A percentile compares a stretch with the other conserved stretches of the same genome.
phyloP scores from a whole-genome alignment of 1,140 invertebrate species.

The Eupristina koningsbergeri region DNA sequence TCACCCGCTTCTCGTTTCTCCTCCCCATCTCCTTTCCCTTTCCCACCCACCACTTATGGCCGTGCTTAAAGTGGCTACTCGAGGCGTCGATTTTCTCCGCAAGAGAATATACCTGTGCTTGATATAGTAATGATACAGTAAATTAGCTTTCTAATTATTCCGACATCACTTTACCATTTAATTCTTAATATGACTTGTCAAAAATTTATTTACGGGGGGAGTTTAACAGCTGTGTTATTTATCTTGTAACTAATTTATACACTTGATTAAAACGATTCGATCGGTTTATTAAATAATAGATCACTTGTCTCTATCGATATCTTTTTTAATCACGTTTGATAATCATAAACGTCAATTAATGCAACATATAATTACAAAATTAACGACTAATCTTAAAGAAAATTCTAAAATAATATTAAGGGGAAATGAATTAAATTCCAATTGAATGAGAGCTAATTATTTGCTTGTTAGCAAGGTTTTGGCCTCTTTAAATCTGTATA shows the following conservation, averaged over 20 bases:
- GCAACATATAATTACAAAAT: neutral
- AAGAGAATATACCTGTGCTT: neutral
- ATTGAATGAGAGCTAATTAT: no score
- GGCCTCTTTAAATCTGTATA: no score
- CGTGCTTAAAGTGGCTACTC: constrained; percentile 22
- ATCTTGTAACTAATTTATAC: neutral
- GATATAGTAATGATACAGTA: neutral
- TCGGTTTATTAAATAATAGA: neutral
- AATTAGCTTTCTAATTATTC: constrained; percentile 37
- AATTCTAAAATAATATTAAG: no score
- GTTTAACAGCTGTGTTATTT: constrained; percentile 3
- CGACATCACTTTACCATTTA: constrained; percentile 3
- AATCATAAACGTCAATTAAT: neutral
- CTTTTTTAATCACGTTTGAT: neutral
- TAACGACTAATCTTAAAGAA: no score
- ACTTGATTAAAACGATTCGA: neutral
- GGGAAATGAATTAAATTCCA: no score
- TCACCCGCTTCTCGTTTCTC: neutral
- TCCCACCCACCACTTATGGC: constrained; percentile 13
- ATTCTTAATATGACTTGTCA: constrained; percentile 12
- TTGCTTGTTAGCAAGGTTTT: no score
- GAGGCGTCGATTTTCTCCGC: constrained; percentile 31
- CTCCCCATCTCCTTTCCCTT: neutral
- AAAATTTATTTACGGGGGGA: neutral
- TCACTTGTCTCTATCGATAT: neutral